Evolutionary conservation across 1,140 invertebrate species (phyloP), one percentile per base, ranked within the genome.

Genomic region (Catajapyx aquilonaris): DNA sequence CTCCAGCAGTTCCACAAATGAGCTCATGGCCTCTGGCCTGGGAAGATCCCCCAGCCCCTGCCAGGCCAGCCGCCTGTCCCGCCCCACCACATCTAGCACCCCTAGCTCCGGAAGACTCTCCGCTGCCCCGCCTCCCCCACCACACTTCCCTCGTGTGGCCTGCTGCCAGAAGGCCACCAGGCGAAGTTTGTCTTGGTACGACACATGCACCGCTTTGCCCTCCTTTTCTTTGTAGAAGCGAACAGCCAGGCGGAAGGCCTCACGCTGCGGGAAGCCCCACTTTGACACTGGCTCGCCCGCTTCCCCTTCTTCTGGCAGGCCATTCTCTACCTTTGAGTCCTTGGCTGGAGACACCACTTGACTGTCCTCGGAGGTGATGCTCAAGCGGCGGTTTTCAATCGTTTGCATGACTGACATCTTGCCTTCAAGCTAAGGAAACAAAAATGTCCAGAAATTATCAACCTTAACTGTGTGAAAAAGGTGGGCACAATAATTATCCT

Each of bases 211-310:
- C 35, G 88, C 86, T 60, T 90, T 95, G 7, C 90, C 88, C 63
- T 88, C 81, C 66, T 95, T 94, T 55, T 95, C 90, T 77, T 84
- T 87, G 50, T 86, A 88, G 58, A 88, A 90, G 49, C 66, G 70
- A 18, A 87, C 55, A 16, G 79, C 80, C 40, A 88, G 65, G 59
- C 75, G 76, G 55, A 87, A 90, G n/a, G 90, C 67, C 49, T 85
- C 80, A 52, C 65, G 65, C 35, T 80, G 52, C 13, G 69, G 65
- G 47, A 83, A 62, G 16, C 74, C 72, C 73, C 73, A 76, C 46
- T 65, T 59, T 35, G 13, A 28, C 13, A 28, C 13, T 28, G 23
- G 23, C 23, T 28, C 23, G 23, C n/a, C n/a, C n/a, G n/a, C n/a
- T n/a, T n/a, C n/a, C n/a, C n/a, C n/a, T n/a, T n/a, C n/a, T n/a